Percentiles rank a stretch among this genome's conserved stretches.
These are phyloP conservation scores for Nyctibius bracteatus DNA, from an alignment of 2,113 vertebrate species.

Conservation along the genomic window DNA sequence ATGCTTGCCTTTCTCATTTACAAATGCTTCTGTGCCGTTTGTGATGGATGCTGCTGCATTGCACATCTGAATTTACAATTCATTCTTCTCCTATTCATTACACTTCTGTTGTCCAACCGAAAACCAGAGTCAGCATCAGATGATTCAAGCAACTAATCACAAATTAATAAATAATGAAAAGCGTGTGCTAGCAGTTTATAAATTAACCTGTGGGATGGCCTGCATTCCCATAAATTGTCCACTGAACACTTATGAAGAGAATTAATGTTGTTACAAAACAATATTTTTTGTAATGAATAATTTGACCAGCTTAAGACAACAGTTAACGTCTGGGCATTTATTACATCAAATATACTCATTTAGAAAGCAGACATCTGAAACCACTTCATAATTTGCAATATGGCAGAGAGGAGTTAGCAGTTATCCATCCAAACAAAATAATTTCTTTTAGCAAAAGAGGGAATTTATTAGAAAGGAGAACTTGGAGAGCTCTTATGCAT, in stretches of 20 bases:
- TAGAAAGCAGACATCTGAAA: slow-evolving; percentile 31
- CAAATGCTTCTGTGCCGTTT: background rate
- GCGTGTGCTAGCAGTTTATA: background rate
- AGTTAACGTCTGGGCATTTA: background rate
- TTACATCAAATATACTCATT: background rate
- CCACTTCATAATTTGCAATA: slow-evolving; percentile 26
- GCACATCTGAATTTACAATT: background rate
- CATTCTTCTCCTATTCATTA: background rate
- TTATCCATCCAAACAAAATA: slow-evolving; percentile 31
- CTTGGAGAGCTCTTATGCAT: background rate
- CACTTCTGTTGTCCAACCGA: background rate
- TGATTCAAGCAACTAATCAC: background rate
- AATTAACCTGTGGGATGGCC: background rate
- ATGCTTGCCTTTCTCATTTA: background rate
- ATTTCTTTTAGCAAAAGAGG: background rate
- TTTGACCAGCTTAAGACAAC: background rate
- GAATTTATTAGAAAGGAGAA: background rate
- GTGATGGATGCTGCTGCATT: background rate
- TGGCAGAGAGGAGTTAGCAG: background rate
- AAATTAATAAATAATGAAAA: slow-evolving; percentile 10
- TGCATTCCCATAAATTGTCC: background rate
- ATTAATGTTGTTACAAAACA: background rate
- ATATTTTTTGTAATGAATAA: background rate
- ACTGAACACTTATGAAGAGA: background rate
- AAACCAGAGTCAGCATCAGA: background rate